phyloP scores from a whole-genome alignment of 2,113 vertebrate genomes.

The Phylloscopus trochilus region DNA sequence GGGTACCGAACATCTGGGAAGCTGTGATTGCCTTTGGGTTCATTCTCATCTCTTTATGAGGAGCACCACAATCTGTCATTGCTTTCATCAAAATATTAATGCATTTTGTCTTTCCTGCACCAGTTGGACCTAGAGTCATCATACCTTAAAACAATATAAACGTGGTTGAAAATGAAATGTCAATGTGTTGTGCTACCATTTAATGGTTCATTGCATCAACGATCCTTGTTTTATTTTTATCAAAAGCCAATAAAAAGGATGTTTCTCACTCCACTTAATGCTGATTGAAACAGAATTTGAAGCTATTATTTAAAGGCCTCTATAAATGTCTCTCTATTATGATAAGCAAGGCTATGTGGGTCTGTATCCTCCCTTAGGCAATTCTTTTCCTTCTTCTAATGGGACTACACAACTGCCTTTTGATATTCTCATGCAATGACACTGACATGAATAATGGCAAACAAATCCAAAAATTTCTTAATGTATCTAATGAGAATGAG shows the following conservation, averaged over 20 bases:
- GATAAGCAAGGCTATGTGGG: not conserved
- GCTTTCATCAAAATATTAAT: constrained; percentile 84
- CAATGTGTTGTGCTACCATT: not conserved
- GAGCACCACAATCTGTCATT: constrained; percentile 80
- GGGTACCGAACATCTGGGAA: constrained; percentile 85
- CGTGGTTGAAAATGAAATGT: constrained; percentile 27
- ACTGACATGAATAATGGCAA: not conserved
- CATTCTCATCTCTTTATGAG: constrained; percentile 88
- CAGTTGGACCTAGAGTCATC: constrained; percentile 84
- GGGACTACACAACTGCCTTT: constrained; percentile 14
- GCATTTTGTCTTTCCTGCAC: constrained; percentile 82
- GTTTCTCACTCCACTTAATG: constrained; percentile 15
- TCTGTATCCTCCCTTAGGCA: constrained; percentile 22
- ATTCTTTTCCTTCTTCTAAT: not conserved
- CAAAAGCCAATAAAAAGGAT: constrained; percentile 2
- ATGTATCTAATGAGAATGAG: not conserved
- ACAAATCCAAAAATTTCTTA: constrained; percentile 3
- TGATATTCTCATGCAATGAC: not conserved
- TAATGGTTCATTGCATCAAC: not conserved
- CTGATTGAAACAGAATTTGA: not conserved
- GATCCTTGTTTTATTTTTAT: not conserved
- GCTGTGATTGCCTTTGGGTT: constrained; percentile 88
- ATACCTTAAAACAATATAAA: constrained; percentile 71
- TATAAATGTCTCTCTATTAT: not conserved
- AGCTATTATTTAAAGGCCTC: constrained; percentile 16